Evolutionary conservation across 2,113 vertebrate genomes (phyloP), one percentile per base, ranked within the genome.

Genomic region (Hiodon alosoides): DNA sequence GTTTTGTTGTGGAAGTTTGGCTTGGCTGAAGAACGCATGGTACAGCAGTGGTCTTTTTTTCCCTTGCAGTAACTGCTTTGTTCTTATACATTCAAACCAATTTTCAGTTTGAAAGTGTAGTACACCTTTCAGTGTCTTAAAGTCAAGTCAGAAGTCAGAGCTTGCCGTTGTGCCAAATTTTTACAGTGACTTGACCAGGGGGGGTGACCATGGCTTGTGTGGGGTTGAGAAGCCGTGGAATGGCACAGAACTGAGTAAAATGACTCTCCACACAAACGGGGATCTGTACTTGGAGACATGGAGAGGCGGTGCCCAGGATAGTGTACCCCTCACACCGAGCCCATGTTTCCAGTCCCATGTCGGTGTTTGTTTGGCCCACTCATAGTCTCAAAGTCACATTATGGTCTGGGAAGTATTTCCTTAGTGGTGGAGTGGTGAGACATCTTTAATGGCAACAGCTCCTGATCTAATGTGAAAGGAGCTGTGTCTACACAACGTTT

Each of bases 1-100:
- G 0, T 5, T 69, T 69, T 64, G 74, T 77, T 55, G 73, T 60
- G 53, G 7, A 65, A 31, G 78, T 74, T 66, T 52, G 68, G 69
- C 65, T 69, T 62, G 58, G 59, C 61, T 31, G 31, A 31, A 31
- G 31, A 31, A 31, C 31, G 31, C 31, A 31, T 31, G 31, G 31
- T 31, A 48, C 31, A 64, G 11, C 17, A 66, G 46, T 17, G 31
- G 3, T 54, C 13, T 57, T 55, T 14, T 58, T 48, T 54, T 13
- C 5, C 46, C 3, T 31, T 31, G 3, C 8, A 54, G 7, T 53
- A 14, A 7, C 53, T 11, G 17, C 7, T 53, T 10, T 53, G 11
- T 3, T 3, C 11, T 66, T 5, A 31, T 64, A 31, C 46, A 47
- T 66, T 48, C 46, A 66, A 7, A 48, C 48, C 3, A 8, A 66